Conservation (phyloP, 2,888 invertebrate species). For the Platerodrilus igneus region DNA sequence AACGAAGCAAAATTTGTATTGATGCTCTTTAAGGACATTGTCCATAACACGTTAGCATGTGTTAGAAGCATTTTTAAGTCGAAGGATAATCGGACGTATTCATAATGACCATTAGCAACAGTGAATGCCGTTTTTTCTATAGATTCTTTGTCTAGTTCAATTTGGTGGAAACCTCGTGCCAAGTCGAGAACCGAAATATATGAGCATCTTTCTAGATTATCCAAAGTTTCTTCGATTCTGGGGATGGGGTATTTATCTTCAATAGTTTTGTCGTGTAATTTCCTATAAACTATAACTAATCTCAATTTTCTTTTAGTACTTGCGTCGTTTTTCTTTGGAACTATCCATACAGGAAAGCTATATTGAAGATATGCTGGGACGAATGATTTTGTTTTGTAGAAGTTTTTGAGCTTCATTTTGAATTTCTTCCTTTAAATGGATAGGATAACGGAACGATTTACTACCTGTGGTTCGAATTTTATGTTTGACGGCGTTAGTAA, state of each 20-base stretch:
- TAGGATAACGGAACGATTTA: slow-evolving; percentile 3
- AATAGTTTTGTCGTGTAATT: slow-evolving; percentile 16
- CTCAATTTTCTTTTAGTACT: slow-evolving; percentile 9
- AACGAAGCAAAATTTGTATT: too few relatives aligned
- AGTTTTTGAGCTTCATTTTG: not conserved
- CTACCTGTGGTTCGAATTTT: slow-evolving; percentile 3
- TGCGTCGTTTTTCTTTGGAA: slow-evolving; percentile 10
- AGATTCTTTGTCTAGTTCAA: slow-evolving; percentile 26
- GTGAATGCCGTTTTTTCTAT: slow-evolving; percentile 33
- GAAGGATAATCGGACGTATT: slow-evolving; percentile 32
- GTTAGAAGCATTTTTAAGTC: slow-evolving; percentile 30
- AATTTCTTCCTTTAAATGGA: slow-evolving; percentile 3
- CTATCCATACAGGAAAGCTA: slow-evolving; percentile 4
- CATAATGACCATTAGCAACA: slow-evolving; percentile 28
- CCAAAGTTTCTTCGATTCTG: slow-evolving; percentile 28
- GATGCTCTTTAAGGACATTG: slow-evolving; percentile 24
- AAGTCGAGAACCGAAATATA: slow-evolving; percentile 27
- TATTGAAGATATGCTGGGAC: slow-evolving; percentile 15
- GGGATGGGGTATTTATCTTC: slow-evolving; percentile 22
- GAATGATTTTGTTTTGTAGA: slow-evolving; percentile 10
- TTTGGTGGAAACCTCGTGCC: slow-evolving; percentile 32
- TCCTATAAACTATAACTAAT: slow-evolving; percentile 15
- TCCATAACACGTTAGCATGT: slow-evolving; percentile 34
- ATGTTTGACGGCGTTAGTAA: slow-evolving; percentile 8
- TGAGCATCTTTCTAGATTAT: slow-evolving; percentile 23